Percentiles rank a stretch among this genome's conserved stretches.
Evolutionary conservation across 2,888 invertebrate genomes (phyloP).

Genomic region (Notodonta ziczac): DNA sequence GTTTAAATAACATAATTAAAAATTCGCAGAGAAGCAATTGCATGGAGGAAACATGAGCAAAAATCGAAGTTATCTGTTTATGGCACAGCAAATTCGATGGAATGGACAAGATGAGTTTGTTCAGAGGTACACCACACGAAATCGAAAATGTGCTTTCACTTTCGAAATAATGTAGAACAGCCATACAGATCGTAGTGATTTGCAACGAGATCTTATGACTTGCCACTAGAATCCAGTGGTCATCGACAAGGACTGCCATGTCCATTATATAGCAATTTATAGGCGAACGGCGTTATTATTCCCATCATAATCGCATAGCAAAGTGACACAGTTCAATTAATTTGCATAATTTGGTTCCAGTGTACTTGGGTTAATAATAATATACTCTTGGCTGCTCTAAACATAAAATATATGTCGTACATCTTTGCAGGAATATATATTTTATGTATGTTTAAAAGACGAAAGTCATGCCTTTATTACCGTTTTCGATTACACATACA

Average conservation of each 20-base stretch:
- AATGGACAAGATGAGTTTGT: not conserved
- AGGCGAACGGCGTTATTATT: too few species aligned
- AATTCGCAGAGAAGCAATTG: too few species aligned
- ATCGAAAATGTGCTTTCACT: conserved; percentile 5
- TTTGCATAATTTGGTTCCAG: not conserved
- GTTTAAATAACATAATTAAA: not conserved
- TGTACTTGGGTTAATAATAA: not conserved
- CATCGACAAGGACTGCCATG: not conserved
- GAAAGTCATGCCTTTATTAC: too few species aligned
- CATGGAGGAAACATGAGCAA: too few species aligned
- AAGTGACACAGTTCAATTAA: not conserved
- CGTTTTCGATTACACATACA: too few species aligned
- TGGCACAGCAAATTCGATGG: too few species aligned
- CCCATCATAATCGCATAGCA: not conserved
- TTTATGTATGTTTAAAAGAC: too few species aligned
- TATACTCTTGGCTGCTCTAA: not conserved
- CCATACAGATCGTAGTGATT: not conserved
- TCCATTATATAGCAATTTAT: not conserved
- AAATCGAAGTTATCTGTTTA: too few species aligned
- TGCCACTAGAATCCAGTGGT: not conserved
- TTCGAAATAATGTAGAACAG: not conserved
- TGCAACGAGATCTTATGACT: not conserved
- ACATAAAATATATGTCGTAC: not conserved
- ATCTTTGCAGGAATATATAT: too few species aligned
- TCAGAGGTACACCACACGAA: not conserved